Conservation (phyloP, 2,888 invertebrate species). For the Sinopyrophorus schimmeli region DNA sequence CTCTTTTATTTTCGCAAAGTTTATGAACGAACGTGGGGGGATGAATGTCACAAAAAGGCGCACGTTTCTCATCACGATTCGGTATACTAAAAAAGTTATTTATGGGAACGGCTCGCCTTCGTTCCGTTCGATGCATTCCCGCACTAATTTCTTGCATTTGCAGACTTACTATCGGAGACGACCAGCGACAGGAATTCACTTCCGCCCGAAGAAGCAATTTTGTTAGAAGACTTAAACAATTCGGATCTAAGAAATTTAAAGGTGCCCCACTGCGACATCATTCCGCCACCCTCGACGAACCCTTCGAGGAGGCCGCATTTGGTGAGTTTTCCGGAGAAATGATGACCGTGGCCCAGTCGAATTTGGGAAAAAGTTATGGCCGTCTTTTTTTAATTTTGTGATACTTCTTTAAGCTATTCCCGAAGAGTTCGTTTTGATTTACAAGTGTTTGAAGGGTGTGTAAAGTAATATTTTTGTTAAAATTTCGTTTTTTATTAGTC, state of each 20-base stretch:
- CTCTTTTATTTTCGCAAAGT: slow-evolving; percentile 10
- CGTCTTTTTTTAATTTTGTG: no score
- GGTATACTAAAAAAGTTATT: slow-evolving; percentile 12
- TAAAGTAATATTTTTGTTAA: no score
- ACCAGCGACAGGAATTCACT: slow-evolving; percentile 52
- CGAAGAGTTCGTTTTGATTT: not conserved
- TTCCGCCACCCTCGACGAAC: slow-evolving; percentile 55
- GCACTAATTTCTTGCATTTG: not conserved
- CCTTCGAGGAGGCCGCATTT: slow-evolving; percentile 45
- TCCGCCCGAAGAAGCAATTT: slow-evolving; percentile 52
- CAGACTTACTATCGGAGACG: slow-evolving; percentile 43
- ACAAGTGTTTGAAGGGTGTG: no score
- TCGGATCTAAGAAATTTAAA: slow-evolving; percentile 46
- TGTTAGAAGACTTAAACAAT: slow-evolving; percentile 48
- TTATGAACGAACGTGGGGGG: slow-evolving; percentile 11
- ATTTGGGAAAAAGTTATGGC: not conserved
- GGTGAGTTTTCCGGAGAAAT: no score
- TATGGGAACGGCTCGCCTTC: slow-evolving; percentile 13
- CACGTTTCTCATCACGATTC: slow-evolving; percentile 10
- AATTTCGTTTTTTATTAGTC: no score
- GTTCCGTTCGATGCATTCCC: not conserved
- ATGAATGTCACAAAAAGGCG: slow-evolving; percentile 10
- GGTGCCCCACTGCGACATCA: slow-evolving; percentile 55
- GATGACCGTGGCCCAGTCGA: no score
- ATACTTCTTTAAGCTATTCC: not conserved